phyloP scores from a whole-genome alignment of 2,888 invertebrate species.

The Hoplodrina blanda region DNA sequence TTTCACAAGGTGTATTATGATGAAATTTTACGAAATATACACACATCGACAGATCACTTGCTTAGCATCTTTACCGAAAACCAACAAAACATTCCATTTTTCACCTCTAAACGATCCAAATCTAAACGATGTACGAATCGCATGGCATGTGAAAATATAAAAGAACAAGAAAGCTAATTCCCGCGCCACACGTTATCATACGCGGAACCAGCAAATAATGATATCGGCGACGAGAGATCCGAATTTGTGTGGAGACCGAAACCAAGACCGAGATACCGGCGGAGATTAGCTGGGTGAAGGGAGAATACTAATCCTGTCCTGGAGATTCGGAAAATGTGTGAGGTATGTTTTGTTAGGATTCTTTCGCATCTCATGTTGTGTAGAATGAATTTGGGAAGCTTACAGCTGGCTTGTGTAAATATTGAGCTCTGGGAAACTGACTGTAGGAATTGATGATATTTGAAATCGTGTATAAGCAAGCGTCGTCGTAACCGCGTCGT shows the following conservation, averaged over 20 bases:
- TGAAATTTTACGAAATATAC: too few relatives aligned
- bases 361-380: neutral
- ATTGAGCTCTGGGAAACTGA: neutral
- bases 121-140: conserved; percentile 14
- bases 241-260: conserved; percentile 26
- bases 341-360: too few relatives aligned
- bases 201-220: conserved; percentile 55
- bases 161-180: conserved; percentile 45
- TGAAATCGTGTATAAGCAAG: neutral
- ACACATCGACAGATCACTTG: neutral
- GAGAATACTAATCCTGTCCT: neutral
- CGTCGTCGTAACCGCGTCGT: too few relatives aligned
- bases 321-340: too few relatives aligned
- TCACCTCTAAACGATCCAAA: neutral
- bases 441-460: neutral
- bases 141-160: conserved; percentile 14
- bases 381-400: conserved; percentile 7
- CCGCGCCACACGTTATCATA: conserved; percentile 43
- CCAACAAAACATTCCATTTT: neutral
- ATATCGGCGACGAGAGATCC: conserved; percentile 47
- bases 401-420: neutral
- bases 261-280: conserved; percentile 35
- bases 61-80: neutral
- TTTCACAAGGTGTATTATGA: too few relatives aligned
- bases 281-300: neutral